A percentile compares a stretch with the other conserved stretches of the same genome.
These are phyloP conservation scores for Lutraria lutraria DNA, from an alignment of 2,888 invertebrate genomes.

Conservation along the genomic window DNA sequence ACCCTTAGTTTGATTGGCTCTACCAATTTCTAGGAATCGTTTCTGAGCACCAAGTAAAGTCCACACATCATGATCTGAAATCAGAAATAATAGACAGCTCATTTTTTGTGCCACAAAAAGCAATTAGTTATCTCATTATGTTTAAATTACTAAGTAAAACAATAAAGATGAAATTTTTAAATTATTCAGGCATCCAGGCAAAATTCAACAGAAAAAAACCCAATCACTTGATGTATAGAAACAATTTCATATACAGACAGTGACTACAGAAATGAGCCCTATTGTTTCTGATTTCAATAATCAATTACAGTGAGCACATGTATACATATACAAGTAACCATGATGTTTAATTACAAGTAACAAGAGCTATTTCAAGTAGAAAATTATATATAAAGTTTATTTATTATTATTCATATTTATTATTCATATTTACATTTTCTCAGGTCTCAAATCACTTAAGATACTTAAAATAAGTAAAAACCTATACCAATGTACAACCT, in stretches of 20 bases:
- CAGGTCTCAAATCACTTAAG: not conserved
- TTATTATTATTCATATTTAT: too few relatives aligned
- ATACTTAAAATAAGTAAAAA: not conserved
- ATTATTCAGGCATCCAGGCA: too few relatives aligned
- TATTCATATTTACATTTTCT: too few relatives aligned
- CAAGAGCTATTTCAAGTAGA: not conserved
- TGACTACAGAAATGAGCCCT: conserved; percentile 44
- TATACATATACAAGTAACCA: not conserved
- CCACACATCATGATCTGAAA: conserved; percentile 68
- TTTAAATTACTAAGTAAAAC: not conserved
- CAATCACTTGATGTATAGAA: not conserved
- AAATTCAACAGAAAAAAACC: too few relatives aligned
- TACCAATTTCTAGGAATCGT: conserved; percentile 60
- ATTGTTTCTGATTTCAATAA: conserved; percentile 35
- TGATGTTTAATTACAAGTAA: not conserved
- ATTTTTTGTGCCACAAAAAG: conserved; percentile 24
- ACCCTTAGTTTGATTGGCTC: conserved; percentile 56
- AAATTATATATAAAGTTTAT: too few relatives aligned
- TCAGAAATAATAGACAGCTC: conserved; percentile 49
- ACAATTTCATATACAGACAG: not conserved
- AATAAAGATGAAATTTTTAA: too few relatives aligned
- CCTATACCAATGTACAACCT: not conserved
- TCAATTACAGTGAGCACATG: not conserved
- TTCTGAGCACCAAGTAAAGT: conserved; percentile 65
- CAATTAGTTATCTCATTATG: not conserved